phyloP scores from a whole-genome alignment of 2,113 vertebrate species.

The Aramus guarauna region DNA sequence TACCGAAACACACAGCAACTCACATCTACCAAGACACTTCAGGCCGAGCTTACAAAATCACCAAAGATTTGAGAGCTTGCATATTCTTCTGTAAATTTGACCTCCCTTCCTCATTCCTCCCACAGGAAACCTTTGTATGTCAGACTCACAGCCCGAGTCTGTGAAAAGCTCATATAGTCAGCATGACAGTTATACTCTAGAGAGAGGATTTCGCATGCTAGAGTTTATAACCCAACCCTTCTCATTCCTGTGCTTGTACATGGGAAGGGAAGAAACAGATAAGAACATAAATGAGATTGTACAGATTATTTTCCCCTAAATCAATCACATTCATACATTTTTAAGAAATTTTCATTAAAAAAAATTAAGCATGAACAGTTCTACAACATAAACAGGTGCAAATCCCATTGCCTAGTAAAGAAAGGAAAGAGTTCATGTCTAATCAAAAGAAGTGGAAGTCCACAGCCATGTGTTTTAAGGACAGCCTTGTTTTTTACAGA shows the following conservation, averaged over 20 bases:
- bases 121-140: background rate
- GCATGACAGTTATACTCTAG: background rate
- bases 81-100: background rate
- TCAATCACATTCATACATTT: background rate
- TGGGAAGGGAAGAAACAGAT: background rate
- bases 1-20: background rate
- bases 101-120: background rate
- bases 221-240: background rate
- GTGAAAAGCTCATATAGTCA: background rate
- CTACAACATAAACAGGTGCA: background rate
- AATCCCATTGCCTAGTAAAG: background rate
- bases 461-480: background rate
- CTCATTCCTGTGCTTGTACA: background rate
- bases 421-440: background rate
- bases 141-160: accelerated
- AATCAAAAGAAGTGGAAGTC: background rate
- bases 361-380: background rate
- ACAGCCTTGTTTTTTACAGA: background rate
- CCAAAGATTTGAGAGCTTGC: background rate
- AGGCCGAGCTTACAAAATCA: background rate
- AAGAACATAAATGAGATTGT: background rate
- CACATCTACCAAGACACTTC: background rate
- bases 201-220: background rate
- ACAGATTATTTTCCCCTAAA: background rate
- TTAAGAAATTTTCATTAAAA: background rate